A percentile compares a stretch with the other conserved stretches of the same genome.
Evolutionary conservation across 2,797 vertebrate genomes (phyloP).

Genomic region (Pipistrellus kuhlii): DNA sequence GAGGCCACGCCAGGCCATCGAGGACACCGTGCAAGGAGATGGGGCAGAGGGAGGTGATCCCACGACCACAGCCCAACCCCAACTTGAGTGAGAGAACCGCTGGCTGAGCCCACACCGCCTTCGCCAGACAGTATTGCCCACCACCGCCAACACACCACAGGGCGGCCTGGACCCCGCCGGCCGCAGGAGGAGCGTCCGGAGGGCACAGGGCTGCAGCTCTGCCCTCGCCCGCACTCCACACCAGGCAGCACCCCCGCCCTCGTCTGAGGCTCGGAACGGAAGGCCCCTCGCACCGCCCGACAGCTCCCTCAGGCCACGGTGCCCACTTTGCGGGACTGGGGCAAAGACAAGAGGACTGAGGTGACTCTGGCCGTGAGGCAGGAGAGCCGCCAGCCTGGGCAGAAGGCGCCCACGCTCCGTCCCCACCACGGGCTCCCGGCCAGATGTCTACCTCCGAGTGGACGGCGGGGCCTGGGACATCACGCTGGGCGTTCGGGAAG

Average conservation of each 20-base stretch:
- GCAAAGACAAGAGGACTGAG: not conserved
- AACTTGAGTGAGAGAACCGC: fast-evolving
- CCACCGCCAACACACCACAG: fast-evolving
- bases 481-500: not conserved
- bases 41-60: not conserved
- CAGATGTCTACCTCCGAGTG: not conserved
- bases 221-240: not conserved
- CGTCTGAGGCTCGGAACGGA: not conserved
- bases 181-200: not conserved
- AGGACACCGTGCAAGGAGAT: not conserved
- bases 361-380: fast-evolving
- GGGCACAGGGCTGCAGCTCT: not conserved
- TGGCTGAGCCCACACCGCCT: fast-evolving
- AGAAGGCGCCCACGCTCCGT: not conserved
- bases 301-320: not conserved
- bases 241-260: fast-evolving
- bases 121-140: fast-evolving
- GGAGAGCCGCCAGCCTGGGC: not conserved
- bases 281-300: fast-evolving
- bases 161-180: fast-evolving
- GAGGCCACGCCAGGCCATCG: fast-evolving
- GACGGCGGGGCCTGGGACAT: slow-evolving; percentile 3
- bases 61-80: not conserved
- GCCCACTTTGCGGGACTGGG: not conserved
- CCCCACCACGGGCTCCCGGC: not conserved